These are phyloP conservation scores for Isoperla grammatica DNA, from an alignment of 2,888 invertebrate species.

Conservation along the genomic window DNA sequence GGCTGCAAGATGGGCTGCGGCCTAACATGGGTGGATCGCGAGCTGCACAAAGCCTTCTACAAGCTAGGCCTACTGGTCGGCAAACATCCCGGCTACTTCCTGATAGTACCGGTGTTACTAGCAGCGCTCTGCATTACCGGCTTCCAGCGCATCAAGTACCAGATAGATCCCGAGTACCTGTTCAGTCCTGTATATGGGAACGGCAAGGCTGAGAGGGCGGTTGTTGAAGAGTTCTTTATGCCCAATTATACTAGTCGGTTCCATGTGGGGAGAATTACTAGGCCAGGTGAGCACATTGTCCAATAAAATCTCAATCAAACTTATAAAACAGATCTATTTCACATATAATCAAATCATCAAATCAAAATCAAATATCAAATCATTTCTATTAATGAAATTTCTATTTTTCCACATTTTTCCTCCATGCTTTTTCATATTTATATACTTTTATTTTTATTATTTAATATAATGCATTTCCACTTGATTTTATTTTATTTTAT, in stretches of 20 bases:
- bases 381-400: too few relatives aligned
- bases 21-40: slow-evolving; percentile 70
- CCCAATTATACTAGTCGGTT: slow-evolving; percentile 83
- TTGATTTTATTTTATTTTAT: too few relatives aligned
- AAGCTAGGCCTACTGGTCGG: slow-evolving; percentile 74
- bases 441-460: too few relatives aligned
- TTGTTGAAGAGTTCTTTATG: slow-evolving; percentile 79
- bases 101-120: slow-evolving; percentile 78
- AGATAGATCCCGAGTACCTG: slow-evolving; percentile 89
- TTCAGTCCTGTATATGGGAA: slow-evolving; percentile 86
- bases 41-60: slow-evolving; percentile 74
- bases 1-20: slow-evolving; percentile 56
- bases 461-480: too few relatives aligned
- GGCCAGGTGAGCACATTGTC: slow-evolving; percentile 69
- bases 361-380: too few relatives aligned
- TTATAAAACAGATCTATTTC: too few relatives aligned
- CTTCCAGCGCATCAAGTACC: slow-evolving; percentile 78
- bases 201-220: slow-evolving; percentile 72
- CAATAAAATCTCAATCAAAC: too few relatives aligned
- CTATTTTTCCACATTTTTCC: too few relatives aligned
- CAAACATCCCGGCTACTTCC: slow-evolving; percentile 78
- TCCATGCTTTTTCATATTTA: too few relatives aligned
- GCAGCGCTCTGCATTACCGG: slow-evolving; percentile 80
- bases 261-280: slow-evolving; percentile 79
- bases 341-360: too few relatives aligned